Percentiles rank a stretch among this genome's conserved stretches.
Evolutionary conservation across 2,888 invertebrate species (phyloP).

Genomic region (Chymomyza fuscimana): DNA sequence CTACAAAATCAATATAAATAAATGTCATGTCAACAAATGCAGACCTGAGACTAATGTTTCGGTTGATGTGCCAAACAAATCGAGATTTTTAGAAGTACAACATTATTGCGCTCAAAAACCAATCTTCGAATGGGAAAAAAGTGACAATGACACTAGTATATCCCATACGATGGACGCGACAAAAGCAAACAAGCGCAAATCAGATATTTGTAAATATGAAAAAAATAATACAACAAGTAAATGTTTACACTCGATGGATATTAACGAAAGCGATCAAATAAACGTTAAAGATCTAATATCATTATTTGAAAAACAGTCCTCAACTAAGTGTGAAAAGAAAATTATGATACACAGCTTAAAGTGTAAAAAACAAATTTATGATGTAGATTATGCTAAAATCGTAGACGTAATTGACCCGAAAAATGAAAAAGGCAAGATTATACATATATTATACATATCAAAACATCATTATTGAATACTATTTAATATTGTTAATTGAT

Average conservation of each 20-base stretch:
- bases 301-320: slow-evolving; percentile 83
- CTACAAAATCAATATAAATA: neutral
- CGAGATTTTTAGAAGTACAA: neutral
- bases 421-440: neutral
- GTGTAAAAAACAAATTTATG: slow-evolving; percentile 1
- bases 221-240: slow-evolving; percentile 7
- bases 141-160: neutral
- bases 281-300: slow-evolving; percentile 81
- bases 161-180: neutral
- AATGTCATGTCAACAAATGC: neutral
- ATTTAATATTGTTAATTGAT: too few relatives aligned
- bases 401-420: neutral
- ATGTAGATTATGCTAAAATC: neutral
- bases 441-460: too few relatives aligned
- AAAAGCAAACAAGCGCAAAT: slow-evolving; percentile 15
- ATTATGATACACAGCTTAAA: neutral
- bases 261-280: slow-evolving; percentile 66
- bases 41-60: neutral
- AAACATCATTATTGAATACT: too few relatives aligned
- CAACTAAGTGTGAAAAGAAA: slow-evolving; percentile 28
- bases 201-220: slow-evolving; percentile 1
- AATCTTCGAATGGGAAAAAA: neutral
- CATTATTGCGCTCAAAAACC: neutral
- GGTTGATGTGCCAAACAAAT: too few relatives aligned
- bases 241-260: neutral